Percentiles rank a stretch among this genome's conserved stretches.
Evolutionary conservation across 1,140 invertebrate species (phyloP).

Genomic region (Bicyclus anynana): DNA sequence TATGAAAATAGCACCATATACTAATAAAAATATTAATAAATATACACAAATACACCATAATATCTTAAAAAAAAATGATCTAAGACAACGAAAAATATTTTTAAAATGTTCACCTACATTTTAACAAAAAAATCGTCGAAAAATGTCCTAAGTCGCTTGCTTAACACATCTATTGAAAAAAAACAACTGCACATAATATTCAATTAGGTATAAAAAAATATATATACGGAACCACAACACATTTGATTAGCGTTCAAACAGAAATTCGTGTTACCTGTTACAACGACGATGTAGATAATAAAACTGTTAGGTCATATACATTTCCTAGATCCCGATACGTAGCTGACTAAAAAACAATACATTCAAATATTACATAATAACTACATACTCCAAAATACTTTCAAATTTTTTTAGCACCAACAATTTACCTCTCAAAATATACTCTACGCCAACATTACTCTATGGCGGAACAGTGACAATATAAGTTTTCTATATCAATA

Average conservation of each 20-base stretch:
- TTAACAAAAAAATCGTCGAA: conserved; percentile 8
- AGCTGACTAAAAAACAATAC: conserved; percentile 53
- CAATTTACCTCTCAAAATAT: not conserved
- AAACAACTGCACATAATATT: conserved; percentile 9
- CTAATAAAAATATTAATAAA: not conserved
- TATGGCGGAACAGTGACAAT: not conserved
- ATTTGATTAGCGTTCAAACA: conserved; percentile 23
- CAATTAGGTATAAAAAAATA: conserved; percentile 5
- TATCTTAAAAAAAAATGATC: not conserved
- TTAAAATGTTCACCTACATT: not conserved
- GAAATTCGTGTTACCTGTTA: conserved; percentile 43
- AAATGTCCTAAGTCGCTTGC: not conserved
- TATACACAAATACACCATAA: not conserved
- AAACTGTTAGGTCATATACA: conserved; percentile 53
- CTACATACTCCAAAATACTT: conserved; percentile 33
- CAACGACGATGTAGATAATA: conserved; percentile 46
- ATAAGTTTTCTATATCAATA: not conserved
- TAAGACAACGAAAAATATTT: not conserved
- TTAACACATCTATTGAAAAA: conserved; percentile 15
- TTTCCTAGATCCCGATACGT: conserved; percentile 52
- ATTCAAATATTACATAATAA: conserved; percentile 39
- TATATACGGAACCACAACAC: conserved; percentile 28
- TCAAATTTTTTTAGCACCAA: conserved; percentile 19
- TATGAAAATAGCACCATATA: conserved; percentile 2
- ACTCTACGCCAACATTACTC: not conserved